Evolutionary conservation across 2,888 invertebrate genomes (phyloP), one percentile per base, ranked within the genome.

Genomic region (Dichetophora obliterata): DNA sequence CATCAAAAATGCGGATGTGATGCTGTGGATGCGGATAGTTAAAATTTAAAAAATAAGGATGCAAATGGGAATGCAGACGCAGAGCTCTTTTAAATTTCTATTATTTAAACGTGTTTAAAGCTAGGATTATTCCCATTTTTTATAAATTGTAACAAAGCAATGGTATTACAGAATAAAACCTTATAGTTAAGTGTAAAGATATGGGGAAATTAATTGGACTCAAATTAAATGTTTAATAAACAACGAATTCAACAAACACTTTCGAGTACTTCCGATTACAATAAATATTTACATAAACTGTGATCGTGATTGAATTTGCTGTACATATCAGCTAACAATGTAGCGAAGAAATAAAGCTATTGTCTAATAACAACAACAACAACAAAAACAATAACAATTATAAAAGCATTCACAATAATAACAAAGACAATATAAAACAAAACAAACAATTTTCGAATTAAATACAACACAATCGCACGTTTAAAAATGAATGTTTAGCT

Each of bases 401-500:
- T n/a, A 63, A 31, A n/a, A 63, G 31, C 63, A 63, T 31, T 50
- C 69, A 77, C 59, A 70, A 68, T 19, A 27, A n/a, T 16, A 74
- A 59, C 31, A 65, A 75, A 24, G 34, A 71, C 54, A 54, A 34
- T 61, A 72, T 16, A 75, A 22, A 66, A 68, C 8, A 65, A 74
- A 73, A 22, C 31, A 57, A 52, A 70, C 63, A 76, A 74, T 78
- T 78, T 63, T 75, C 63, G 69, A 76, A 78, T 78, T 75, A 78
- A 78, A 78, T 73, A 27, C 69, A 75, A 59, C 66, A 31, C 43
- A 69, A 22, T 19, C 11, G 31, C 54, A 54, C 59, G 37, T 19
- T 11, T n/a, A 19, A 9, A 66, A n/a, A 22, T 48, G 34, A 48
- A 24, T 43, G 68, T 50, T 22, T n/a, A 63, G 27, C 34, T 54